Conservation (phyloP, 1,140 invertebrate species). For the Bombyx mandarina region DNA sequence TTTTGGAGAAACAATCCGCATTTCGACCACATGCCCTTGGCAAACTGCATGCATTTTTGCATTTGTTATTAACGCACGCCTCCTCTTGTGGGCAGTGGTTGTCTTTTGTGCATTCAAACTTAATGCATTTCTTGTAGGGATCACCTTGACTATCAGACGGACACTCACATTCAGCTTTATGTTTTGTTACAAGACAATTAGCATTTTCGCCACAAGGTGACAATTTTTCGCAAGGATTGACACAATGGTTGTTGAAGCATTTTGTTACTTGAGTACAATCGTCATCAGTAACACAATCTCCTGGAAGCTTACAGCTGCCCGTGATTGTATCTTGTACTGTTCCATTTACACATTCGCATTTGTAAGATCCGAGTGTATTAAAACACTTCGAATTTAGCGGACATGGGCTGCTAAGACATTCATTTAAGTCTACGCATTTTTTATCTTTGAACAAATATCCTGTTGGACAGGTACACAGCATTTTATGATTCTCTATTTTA, state of each 20-base stretch:
- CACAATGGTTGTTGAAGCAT: conserved; percentile 83
- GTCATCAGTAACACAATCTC: conserved; percentile 83
- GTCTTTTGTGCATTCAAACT: conserved; percentile 84
- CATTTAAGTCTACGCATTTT: conserved; percentile 85
- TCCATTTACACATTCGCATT: conserved; percentile 82
- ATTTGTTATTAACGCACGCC: conserved; percentile 85
- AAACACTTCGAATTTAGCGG: conserved; percentile 82
- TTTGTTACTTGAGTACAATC: conserved; percentile 85
- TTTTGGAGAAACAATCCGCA: conserved; percentile 79
- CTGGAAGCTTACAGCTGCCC: conserved; percentile 80
- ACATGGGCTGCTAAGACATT: conserved; percentile 83
- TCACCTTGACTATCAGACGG: conserved; percentile 82
- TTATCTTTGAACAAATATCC: conserved; percentile 80
- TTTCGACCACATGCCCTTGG: conserved; percentile 86
- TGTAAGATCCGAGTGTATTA: conserved; percentile 83
- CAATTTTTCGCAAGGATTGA: conserved; percentile 81
- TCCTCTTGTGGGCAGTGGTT: conserved; percentile 80
- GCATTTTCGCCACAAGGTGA: conserved; percentile 82
- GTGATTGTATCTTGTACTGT: conserved; percentile 81
- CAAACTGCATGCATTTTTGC: conserved; percentile 84
- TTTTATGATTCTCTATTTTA: conserved; percentile 77
- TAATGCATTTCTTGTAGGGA: conserved; percentile 78
- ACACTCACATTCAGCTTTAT: conserved; percentile 82
- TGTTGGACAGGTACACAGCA: conserved; percentile 80
- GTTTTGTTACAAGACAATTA: conserved; percentile 77